Evolutionary conservation across 2,113 vertebrate genomes (phyloP).

Genomic region (Plotosus lineatus): DNA sequence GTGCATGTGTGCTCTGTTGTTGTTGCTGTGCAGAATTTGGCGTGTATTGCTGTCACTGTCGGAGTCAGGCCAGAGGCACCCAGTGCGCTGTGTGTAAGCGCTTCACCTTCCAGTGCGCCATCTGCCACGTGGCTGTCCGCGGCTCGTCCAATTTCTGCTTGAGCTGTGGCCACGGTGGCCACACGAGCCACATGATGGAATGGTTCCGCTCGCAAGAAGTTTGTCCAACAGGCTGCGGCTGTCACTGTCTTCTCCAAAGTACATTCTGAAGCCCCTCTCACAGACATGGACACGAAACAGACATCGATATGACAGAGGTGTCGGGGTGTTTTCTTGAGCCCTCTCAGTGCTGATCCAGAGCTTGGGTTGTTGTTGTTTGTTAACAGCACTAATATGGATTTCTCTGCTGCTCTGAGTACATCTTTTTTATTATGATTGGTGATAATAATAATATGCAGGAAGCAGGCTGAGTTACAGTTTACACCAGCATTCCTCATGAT

Average conservation of each 20-base stretch:
- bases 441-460: background rate
- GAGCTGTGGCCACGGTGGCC: conserved; percentile 92
- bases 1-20: background rate
- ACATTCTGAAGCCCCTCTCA: conserved; percentile 79
- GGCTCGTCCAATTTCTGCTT: conserved; percentile 98
- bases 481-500: background rate
- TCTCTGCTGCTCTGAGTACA: background rate
- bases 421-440: background rate
- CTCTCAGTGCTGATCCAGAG: conserved; percentile 29
- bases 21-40: conserved; percentile 82
- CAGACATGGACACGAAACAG: background rate
- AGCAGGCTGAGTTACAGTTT: background rate
- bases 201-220: conserved; percentile 95
- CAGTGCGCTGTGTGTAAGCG: conserved; percentile 94
- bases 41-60: conserved; percentile 94
- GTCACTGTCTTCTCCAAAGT: conserved; percentile 92
- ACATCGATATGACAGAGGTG: background rate
- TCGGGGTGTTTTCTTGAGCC: background rate
- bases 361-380: background rate
- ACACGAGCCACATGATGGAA: conserved; percentile 98
- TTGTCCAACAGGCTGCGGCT: conserved; percentile 94
- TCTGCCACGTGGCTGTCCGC: conserved; percentile 93
- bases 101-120: conserved; percentile 94
- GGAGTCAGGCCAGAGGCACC: conserved; percentile 87
- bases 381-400: background rate